These are phyloP conservation scores for Hecatera dysodea DNA, from an alignment of 2,888 invertebrate species.

Conservation along the genomic window DNA sequence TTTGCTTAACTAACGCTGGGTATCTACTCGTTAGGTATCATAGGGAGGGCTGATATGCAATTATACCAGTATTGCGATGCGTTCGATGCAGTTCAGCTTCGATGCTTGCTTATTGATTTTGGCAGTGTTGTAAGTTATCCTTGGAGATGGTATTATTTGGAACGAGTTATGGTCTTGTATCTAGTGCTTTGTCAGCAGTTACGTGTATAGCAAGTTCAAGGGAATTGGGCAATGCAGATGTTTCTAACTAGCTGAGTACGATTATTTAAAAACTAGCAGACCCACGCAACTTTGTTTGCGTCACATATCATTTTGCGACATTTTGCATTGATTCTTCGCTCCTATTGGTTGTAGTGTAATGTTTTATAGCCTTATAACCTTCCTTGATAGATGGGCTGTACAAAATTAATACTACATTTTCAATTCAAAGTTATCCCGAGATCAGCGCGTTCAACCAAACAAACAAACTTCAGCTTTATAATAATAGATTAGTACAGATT, in stretches of 20 bases:
- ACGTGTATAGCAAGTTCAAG: not conserved
- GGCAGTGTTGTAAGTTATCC: constrained; percentile 41
- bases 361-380: too few relatives aligned
- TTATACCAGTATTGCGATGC: constrained; percentile 51
- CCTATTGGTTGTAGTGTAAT: too few relatives aligned
- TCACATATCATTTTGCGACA: too few relatives aligned
- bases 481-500: too few relatives aligned
- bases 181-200: not conserved
- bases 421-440: too few relatives aligned
- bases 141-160: constrained; percentile 14
- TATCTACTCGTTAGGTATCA: constrained; percentile 66
- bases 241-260: not conserved
- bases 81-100: constrained; percentile 46
- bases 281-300: too few relatives aligned
- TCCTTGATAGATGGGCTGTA: too few relatives aligned
- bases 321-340: too few relatives aligned
- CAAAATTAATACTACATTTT: too few relatives aligned
- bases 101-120: constrained; percentile 65
- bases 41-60: constrained; percentile 57
- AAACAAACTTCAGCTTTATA: too few relatives aligned
- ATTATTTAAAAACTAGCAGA: not conserved
- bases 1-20: constrained; percentile 69
- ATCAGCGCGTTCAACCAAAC: too few relatives aligned
- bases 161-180: constrained; percentile 4
- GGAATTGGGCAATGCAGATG: constrained; percentile 30